A percentile compares a stretch with the other conserved stretches of the same genome.
phyloP scores from a whole-genome alignment of 1,140 invertebrate species.

The Sycophaga agraensis region DNA sequence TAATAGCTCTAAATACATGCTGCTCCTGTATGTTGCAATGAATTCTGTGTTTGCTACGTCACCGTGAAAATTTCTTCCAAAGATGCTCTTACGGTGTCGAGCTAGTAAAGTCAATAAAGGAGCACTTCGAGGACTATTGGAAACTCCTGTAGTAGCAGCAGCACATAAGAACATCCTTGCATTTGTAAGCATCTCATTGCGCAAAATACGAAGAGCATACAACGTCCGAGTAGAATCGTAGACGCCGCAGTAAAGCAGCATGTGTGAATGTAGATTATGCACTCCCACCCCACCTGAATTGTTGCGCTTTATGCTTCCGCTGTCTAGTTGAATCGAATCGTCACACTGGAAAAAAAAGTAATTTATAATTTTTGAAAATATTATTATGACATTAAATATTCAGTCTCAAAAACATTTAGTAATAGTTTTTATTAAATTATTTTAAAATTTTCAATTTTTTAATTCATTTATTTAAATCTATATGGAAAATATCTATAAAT shows the following conservation, averaged over 20 bases:
- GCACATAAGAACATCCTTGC: constrained; percentile 73
- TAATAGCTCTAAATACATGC: constrained; percentile 82
- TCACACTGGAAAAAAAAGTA: constrained; percentile 34
- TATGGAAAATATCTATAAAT: constrained; percentile 8
- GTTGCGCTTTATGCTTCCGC: constrained; percentile 37
- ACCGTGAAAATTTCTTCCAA: constrained; percentile 77
- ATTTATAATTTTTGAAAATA: neutral
- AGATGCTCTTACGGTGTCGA: constrained; percentile 78
- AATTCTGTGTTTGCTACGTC: constrained; percentile 66
- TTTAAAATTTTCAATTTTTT: neutral
- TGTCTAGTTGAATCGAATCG: constrained; percentile 43
- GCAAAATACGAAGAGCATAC: constrained; percentile 76
- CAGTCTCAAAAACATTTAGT: no score
- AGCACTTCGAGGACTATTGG: constrained; percentile 58
- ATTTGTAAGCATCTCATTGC: constrained; percentile 73
- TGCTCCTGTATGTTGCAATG: constrained; percentile 67
- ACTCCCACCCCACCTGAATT: constrained; percentile 54
- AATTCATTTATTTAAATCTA: neutral
- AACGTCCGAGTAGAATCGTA: constrained; percentile 77
- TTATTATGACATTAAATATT: no score
- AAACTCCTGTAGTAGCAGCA: constrained; percentile 69
- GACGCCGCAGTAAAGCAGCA: constrained; percentile 79
- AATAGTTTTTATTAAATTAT: neutral
- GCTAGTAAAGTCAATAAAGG: constrained; percentile 68
- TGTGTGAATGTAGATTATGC: constrained; percentile 80